These are phyloP conservation scores for Cephus spinipes DNA, from an alignment of 2,888 invertebrate species.

Conservation along the genomic window DNA sequence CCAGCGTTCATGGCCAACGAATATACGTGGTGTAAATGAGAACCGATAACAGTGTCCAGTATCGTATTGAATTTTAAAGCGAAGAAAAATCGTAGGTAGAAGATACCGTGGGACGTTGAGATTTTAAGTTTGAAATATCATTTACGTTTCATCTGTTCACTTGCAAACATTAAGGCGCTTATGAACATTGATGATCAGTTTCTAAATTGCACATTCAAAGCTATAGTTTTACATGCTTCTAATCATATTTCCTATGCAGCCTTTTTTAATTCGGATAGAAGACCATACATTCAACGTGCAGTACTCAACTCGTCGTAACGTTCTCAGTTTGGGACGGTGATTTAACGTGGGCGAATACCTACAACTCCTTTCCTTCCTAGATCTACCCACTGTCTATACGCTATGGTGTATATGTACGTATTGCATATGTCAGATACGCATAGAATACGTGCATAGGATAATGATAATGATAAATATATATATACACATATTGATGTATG, in stretches of 20 bases:
- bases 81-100: neutral
- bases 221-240: neutral
- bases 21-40: neutral
- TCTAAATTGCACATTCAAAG: neutral
- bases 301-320: neutral
- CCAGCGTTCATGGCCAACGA: neutral
- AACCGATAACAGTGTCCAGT: neutral
- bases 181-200: neutral
- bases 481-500: neutral
- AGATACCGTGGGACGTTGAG: neutral
- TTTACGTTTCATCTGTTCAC: neutral
- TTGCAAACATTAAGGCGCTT: neutral
- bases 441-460: neutral
- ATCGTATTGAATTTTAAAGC: neutral
- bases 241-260: neutral
- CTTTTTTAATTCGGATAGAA: neutral
- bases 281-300: neutral
- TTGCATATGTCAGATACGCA: neutral
- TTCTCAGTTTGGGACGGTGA: conserved; percentile 5
- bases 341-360: conserved; percentile 5
- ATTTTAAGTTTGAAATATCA: neutral
- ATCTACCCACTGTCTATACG: neutral
- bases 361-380: conserved; percentile 4
- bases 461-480: neutral
- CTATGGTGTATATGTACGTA: neutral